These are phyloP conservation scores for Perizoma flavofasciatum DNA, from an alignment of 2,888 invertebrate genomes.

Conservation along the genomic window DNA sequence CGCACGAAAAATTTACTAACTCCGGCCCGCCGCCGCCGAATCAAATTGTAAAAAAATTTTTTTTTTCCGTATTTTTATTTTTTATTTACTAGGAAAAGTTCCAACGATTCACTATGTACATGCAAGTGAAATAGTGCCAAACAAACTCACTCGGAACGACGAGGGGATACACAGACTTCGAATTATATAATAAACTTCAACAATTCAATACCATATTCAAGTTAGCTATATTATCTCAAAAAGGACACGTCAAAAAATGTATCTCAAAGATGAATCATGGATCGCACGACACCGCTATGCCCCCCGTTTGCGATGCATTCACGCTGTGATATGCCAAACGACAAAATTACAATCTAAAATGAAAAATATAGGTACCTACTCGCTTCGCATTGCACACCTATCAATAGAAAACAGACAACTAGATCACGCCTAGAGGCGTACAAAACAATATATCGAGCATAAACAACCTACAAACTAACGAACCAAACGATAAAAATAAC, in stretches of 20 bases:
- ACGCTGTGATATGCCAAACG: conserved; percentile 74
- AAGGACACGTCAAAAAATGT: conserved; percentile 37
- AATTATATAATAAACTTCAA: conserved; percentile 39
- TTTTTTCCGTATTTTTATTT: conserved; percentile 61
- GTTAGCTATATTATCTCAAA: conserved; percentile 42
- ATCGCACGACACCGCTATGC: conserved; percentile 44
- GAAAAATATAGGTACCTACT: conserved; percentile 30
- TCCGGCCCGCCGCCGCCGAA: conserved; percentile 42
- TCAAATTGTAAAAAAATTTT: conserved; percentile 64
- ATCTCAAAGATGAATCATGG: conserved; percentile 26
- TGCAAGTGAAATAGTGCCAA: conserved; percentile 70
- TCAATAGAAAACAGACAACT: conserved; percentile 60
- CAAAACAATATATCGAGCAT: conserved; percentile 48
- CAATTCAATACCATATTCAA: conserved; percentile 38
- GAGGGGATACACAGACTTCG: conserved; percentile 40
- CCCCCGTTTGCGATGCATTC: conserved; percentile 59
- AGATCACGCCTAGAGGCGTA: conserved; percentile 51
- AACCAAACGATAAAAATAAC: conserved; percentile 49
- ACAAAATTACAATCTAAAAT: conserved; percentile 47
- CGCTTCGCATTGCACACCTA: conserved; percentile 41
- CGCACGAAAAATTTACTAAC: conserved; percentile 36
- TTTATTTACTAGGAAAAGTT: conserved; percentile 56
- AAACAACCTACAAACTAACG: conserved; percentile 73
- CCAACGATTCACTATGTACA: conserved; percentile 63
- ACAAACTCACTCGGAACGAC: conserved; percentile 61